Evolutionary conservation across 53 echinoderm and acorn worm genomes (phyloP).

Genomic region (Arbacia lixula): DNA sequence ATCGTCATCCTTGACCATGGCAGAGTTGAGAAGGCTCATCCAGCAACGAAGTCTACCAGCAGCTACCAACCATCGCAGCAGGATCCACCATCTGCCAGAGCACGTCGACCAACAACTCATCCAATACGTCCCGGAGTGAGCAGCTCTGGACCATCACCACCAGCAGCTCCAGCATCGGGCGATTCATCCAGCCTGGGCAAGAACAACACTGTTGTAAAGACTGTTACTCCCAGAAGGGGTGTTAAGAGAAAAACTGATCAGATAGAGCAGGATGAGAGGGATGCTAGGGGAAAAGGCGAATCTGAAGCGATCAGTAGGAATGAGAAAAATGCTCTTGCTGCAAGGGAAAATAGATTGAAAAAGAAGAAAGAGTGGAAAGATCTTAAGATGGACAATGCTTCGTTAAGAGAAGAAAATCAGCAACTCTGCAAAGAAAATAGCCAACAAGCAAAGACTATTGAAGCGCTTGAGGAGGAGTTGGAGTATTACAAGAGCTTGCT

Average conservation of each 20-base stretch:
- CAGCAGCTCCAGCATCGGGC: neutral
- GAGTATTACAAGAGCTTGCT: slow-evolving; percentile 75
- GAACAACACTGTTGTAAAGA: neutral
- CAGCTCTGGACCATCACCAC: too few species aligned
- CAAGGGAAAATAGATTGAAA: slow-evolving; percentile 84
- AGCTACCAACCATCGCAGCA: too few species aligned
- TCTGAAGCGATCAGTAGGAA: neutral
- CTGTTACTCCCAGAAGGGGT: neutral
- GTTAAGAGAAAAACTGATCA: slow-evolving; percentile 21
- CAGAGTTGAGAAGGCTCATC: too few species aligned
- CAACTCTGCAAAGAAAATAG: slow-evolving; percentile 43
- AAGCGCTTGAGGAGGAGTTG: slow-evolving; percentile 63
- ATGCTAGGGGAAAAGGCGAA: neutral
- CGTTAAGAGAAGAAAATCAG: slow-evolving; percentile 63
- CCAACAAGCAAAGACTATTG: slow-evolving; percentile 55
- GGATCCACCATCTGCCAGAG: too few species aligned
- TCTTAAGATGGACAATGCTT: slow-evolving; percentile 57
- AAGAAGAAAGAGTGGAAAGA: slow-evolving; percentile 72
- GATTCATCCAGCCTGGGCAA: slow-evolving; percentile 7
- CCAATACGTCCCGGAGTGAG: too few species aligned
- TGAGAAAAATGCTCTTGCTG: slow-evolving; percentile 83
- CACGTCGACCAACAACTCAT: too few species aligned
- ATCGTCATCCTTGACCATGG: too few species aligned
- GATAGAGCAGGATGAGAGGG: neutral
- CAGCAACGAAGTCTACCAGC: too few species aligned